Evolutionary conservation across 2,113 vertebrate genomes (phyloP), one percentile per base, ranked within the genome.

Genomic region (Elanus axillaris): DNA sequence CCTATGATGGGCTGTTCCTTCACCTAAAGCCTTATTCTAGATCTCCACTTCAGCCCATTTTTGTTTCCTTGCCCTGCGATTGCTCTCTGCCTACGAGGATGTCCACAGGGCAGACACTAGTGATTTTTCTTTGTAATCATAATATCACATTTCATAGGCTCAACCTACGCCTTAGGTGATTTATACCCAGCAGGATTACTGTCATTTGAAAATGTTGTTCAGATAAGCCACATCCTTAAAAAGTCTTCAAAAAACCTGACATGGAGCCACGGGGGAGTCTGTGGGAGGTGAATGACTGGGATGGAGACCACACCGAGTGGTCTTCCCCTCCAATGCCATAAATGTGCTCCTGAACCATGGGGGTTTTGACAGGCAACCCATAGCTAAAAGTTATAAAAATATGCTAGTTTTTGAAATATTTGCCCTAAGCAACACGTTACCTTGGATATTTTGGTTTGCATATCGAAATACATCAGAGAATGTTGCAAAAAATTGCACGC

Each of bases 141-240:
- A 71, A 50, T 23, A 69, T 23, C 91, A 20, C 11, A 14, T 72
- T 93, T 72, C 86, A 55, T 0, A 1, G 68, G 59, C 64, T 91
- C 60, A 77, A 40, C 42, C 34, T 75, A n/a, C 0, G 0, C 45
- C 42, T 80, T 72, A 68, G 58, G 45, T 88, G 77, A 84, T 84
- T 95, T 91, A 87, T 16, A 71, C 53, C 67, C 50, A 64, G 34
- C 32, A 76, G 40, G 53, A 88, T 68, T 78, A 79, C 47, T 68
- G 48, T 10, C 87, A 87, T 69, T 29, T 40, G 48, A 82, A 68
- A 96, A 42, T 8, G 23, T 11, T 74, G n/a, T 43, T 90, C 84
- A 87, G 92, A 85, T 82, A 93, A 94, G 69, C 92, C 62, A 85
- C 34, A 79, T 76, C 77, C 74, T 60, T 79, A 45, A 85, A 81